Evolutionary conservation across 2,113 vertebrate species (phyloP).

Genomic region (Psophia crepitans): DNA sequence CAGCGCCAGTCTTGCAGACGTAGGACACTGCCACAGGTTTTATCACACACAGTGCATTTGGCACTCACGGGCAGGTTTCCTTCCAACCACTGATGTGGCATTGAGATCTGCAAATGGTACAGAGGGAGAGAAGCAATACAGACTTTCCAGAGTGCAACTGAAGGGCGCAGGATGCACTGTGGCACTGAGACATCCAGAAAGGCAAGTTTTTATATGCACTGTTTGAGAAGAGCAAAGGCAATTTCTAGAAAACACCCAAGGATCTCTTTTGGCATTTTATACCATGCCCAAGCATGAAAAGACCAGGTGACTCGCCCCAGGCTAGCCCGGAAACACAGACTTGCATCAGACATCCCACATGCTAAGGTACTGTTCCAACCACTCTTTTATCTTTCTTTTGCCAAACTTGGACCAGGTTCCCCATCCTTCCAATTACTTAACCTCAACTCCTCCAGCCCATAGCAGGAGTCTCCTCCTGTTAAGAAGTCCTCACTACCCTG

Average conservation of each 20-base stretch:
- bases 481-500: not conserved
- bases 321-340: not conserved
- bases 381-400: not conserved
- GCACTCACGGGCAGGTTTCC: conserved; percentile 95
- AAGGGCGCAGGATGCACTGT: not conserved
- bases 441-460: not conserved
- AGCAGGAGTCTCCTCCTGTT: not conserved
- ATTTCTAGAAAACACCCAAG: not conserved
- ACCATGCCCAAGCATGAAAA: not conserved
- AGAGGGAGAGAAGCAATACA: not conserved
- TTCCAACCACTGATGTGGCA: conserved; percentile 98
- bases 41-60: conserved; percentile 93
- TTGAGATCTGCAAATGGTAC: conserved; percentile 81
- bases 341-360: not conserved
- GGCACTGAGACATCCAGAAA: not conserved
- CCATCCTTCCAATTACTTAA: not conserved
- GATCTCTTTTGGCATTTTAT: not conserved
- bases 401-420: not conserved
- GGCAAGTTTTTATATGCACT: not conserved
- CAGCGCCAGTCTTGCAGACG: conserved; percentile 96
- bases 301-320: not conserved
- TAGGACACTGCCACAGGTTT: conserved; percentile 93
- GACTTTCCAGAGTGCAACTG: not conserved
- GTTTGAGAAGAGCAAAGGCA: not conserved
- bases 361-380: not conserved